These are phyloP conservation scores for Syngnathus floridae DNA, from an alignment of 2,113 vertebrate genomes.

Conservation along the genomic window DNA sequence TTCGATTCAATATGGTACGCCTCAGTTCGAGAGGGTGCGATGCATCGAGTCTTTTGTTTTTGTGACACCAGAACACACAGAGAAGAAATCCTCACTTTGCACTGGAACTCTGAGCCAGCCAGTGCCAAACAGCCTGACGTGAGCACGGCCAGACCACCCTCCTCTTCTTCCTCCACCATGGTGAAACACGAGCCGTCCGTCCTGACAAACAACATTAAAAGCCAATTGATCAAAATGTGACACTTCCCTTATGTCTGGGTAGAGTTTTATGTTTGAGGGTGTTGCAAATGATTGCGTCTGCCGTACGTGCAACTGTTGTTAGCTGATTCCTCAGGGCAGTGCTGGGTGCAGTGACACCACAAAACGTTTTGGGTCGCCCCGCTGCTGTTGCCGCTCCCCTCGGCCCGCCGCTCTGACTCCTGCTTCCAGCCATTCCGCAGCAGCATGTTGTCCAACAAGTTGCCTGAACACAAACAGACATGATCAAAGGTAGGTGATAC, in stretches of 20 bases:
- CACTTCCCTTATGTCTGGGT: too few relatives aligned
- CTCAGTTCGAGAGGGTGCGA: too few relatives aligned
- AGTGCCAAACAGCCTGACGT: constrained; percentile 86
- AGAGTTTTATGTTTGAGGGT: too few relatives aligned
- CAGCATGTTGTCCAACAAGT: constrained; percentile 78
- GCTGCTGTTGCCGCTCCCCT: constrained; percentile 62
- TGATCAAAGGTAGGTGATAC: neutral
- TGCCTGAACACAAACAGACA: constrained; percentile 57
- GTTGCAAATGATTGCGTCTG: neutral
- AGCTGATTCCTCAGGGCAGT: constrained; percentile 86
- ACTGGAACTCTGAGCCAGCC: constrained; percentile 92
- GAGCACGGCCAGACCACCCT: constrained; percentile 75
- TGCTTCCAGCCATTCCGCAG: constrained; percentile 82
- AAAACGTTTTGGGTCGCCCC: constrained; percentile 72
- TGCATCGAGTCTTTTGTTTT: too few relatives aligned
- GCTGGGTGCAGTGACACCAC: constrained; percentile 87
- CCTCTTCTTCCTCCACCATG: constrained; percentile 93
- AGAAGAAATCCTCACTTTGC: constrained; percentile 77
- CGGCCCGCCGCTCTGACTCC: constrained; percentile 68
- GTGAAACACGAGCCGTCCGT: constrained; percentile 96
- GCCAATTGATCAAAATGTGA: too few relatives aligned
- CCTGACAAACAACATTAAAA: constrained; percentile 54
- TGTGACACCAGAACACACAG: too few relatives aligned
- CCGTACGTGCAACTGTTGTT: constrained; percentile 84
- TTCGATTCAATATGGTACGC: too few relatives aligned